Conservation (phyloP, 2,888 invertebrate genomes). For the Molanna angustata region DNA sequence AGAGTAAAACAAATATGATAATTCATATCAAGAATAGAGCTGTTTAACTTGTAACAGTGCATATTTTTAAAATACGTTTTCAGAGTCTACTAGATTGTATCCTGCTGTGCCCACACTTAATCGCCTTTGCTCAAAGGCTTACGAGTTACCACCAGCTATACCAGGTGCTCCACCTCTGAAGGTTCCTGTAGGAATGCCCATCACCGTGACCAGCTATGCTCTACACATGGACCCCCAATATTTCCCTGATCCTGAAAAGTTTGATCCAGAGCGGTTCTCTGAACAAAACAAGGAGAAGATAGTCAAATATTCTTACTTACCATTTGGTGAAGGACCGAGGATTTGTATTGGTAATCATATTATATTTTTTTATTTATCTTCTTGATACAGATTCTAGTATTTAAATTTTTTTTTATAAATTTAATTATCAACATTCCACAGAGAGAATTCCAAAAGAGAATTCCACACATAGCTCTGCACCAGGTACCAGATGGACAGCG, state of each 20-base stretch:
- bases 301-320: slow-evolving; percentile 38
- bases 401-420: too few relatives aligned
- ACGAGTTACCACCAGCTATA: slow-evolving; percentile 24
- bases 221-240: slow-evolving; percentile 48
- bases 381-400: too few relatives aligned
- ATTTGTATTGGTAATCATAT: slow-evolving; percentile 44
- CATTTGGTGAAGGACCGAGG: too few relatives aligned
- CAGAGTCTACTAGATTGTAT: slow-evolving; percentile 39
- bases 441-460: too few relatives aligned
- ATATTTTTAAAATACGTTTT: too few relatives aligned
- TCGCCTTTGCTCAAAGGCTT: slow-evolving; percentile 37
- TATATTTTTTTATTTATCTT: too few relatives aligned
- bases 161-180: slow-evolving; percentile 22
- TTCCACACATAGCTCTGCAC: too few relatives aligned
- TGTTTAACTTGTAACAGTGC: too few relatives aligned
- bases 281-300: slow-evolving; percentile 38
- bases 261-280: slow-evolving; percentile 52
- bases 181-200: slow-evolving; percentile 28
- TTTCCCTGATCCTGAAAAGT: slow-evolving; percentile 49
- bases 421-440: too few relatives aligned
- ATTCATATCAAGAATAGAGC: too few relatives aligned
- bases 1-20: too few relatives aligned
- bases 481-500: too few relatives aligned
- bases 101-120: slow-evolving; percentile 34
- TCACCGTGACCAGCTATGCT: slow-evolving; percentile 42